phyloP scores from a whole-genome alignment of 2,888 invertebrate species.

The Ellobium chinense region DNA sequence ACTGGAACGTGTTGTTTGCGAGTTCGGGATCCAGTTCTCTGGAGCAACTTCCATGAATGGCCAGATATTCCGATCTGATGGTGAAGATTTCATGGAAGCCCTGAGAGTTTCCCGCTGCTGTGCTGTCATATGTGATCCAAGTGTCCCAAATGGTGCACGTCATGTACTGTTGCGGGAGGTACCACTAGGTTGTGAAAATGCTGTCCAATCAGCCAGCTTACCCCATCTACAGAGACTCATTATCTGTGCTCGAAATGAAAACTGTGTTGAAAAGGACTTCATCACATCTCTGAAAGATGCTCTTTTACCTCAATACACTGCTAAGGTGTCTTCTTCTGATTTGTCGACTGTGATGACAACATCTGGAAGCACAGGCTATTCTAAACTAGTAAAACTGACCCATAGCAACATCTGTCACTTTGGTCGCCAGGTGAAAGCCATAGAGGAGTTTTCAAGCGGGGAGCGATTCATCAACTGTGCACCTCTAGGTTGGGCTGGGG shows the following conservation, averaged over 20 bases:
- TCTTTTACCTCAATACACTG: constrained; percentile 8
- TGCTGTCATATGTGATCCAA: constrained; percentile 42
- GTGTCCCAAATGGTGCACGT: constrained; percentile 18
- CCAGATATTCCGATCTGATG: constrained; percentile 49
- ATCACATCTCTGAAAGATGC: constrained; percentile 15
- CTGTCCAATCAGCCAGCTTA: constrained; percentile 12
- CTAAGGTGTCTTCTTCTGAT: constrained; percentile 40
- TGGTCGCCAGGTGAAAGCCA: constrained; percentile 35
- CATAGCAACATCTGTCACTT: constrained; percentile 46
- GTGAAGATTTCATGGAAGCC: constrained; percentile 45
- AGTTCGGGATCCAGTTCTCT: constrained; percentile 44
- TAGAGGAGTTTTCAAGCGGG: constrained; percentile 26
- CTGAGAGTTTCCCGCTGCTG: constrained; percentile 28
- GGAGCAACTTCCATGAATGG: constrained; percentile 51
- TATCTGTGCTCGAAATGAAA: constrained; percentile 26
- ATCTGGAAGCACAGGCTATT: constrained; percentile 52
- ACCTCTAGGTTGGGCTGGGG: constrained; percentile 51
- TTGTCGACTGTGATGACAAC: constrained; percentile 49
- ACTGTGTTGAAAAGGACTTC: constrained; percentile 30
- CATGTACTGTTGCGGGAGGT: constrained; percentile 2
- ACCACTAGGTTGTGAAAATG: not conserved
- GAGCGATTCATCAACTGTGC: constrained; percentile 46
- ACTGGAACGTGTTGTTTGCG: constrained; percentile 50
- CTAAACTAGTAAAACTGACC: constrained; percentile 48
- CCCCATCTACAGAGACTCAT: constrained; percentile 38